These are phyloP conservation scores for Pollenia labialis DNA, from an alignment of 2,888 invertebrate genomes.

Conservation along the genomic window DNA sequence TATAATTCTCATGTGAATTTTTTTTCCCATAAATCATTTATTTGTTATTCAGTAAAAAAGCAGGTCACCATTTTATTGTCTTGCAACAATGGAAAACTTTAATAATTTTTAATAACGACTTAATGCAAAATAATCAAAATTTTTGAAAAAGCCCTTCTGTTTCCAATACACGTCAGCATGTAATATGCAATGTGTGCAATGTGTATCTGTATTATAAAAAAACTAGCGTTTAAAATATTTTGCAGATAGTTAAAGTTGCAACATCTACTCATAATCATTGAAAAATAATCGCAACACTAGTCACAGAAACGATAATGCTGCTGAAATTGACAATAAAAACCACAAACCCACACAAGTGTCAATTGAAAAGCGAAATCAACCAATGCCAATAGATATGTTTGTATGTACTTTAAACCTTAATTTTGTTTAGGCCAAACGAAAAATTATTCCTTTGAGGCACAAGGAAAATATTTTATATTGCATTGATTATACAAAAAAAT, in stretches of 20 bases:
- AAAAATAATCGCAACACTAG: constrained; percentile 69
- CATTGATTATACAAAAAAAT: no score
- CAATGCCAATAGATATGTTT: constrained; percentile 13
- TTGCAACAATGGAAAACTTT: constrained; percentile 24
- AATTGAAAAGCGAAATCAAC: constrained; percentile 42
- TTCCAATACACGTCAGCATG: constrained; percentile 27
- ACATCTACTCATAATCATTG: constrained; percentile 60
- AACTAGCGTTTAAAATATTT: constrained; percentile 47
- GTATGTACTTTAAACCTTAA: neutral
- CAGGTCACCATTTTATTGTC: constrained; percentile 42
- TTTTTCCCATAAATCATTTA: constrained; percentile 32
- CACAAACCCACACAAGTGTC: constrained; percentile 60
- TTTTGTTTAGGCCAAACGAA: neutral
- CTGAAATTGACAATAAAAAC: constrained; percentile 46
- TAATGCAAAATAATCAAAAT: constrained; percentile 43
- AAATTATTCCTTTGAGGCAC: constrained; percentile 20
- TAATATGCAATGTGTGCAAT: constrained; percentile 56
- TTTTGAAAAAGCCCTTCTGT: neutral
- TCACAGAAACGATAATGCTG: constrained; percentile 49
- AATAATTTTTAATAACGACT: constrained; percentile 48
- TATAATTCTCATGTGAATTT: neutral
- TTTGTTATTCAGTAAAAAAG: constrained; percentile 14
- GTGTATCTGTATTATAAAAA: constrained; percentile 57
- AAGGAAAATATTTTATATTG: no score
- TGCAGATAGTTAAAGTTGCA: constrained; percentile 61